phyloP scores from a whole-genome alignment of 1,140 invertebrate species.

The Pseudachorutes palmiensis region DNA sequence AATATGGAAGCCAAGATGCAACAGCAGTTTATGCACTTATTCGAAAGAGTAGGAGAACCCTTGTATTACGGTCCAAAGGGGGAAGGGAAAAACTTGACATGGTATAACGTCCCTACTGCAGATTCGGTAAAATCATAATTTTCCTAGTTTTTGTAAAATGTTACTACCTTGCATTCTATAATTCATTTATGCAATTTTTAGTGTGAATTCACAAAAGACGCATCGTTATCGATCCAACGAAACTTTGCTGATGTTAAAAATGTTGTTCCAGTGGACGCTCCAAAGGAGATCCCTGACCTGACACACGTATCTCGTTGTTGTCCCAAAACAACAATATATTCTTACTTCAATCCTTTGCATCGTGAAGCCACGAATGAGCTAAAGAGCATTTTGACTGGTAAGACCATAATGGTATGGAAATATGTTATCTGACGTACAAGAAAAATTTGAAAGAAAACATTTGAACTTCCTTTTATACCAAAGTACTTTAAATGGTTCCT shows the following conservation, averaged over 20 bases:
- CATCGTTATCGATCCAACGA: not conserved
- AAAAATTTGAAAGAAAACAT: too few relatives aligned
- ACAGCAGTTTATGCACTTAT: conserved; percentile 7
- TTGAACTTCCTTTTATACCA: too few relatives aligned
- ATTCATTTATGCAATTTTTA: too few relatives aligned
- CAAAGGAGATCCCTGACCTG: conserved; percentile 10
- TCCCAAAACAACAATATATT: conserved; percentile 27
- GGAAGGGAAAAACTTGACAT: not conserved
- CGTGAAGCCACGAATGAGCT: conserved; percentile 28
- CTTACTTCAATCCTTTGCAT: conserved; percentile 35
- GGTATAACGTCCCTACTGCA: conserved; percentile 22
- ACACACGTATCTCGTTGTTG: conserved; percentile 10
- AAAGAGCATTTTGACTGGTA: conserved; percentile 29
- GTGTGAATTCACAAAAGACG: not conserved
- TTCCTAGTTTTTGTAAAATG: too few relatives aligned
- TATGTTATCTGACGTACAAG: too few relatives aligned
- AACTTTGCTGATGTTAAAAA: not conserved
- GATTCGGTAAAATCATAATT: too few relatives aligned
- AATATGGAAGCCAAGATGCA: too few relatives aligned
- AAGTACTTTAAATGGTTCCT: conserved; percentile 6
- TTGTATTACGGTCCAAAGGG: conserved; percentile 20
- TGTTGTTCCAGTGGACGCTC: not conserved
- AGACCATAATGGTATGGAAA: too few relatives aligned
- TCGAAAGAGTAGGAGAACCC: conserved; percentile 11
- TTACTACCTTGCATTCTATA: too few relatives aligned